Evolutionary conservation across 2,113 vertebrate species (phyloP), one percentile per base, ranked within the genome.

Genomic region (Dasypus novemcinctus): DNA sequence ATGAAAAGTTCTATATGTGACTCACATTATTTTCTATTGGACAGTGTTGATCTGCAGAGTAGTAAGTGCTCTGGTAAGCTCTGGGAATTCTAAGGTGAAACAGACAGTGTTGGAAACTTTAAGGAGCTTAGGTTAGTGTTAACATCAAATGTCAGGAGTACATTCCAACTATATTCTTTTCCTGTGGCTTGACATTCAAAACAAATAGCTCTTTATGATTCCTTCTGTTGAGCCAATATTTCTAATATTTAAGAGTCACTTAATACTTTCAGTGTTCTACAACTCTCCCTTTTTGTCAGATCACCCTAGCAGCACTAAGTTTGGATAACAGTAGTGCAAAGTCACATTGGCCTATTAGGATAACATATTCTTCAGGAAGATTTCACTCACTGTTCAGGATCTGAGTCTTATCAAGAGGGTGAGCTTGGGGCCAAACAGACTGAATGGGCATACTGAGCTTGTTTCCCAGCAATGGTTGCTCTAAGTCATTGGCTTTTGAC

Each of bases 41-140:
- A 36, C 23, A 13, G 25, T 72, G 75, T 54, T 93, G 41, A 71
- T 20, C 38, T 63, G 4, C 20, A 68, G 31, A 21, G 13, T 41
- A 43, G 33, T 25, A 87, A 93, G 27, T 27, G 17, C 8, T 25
- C 9, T 74, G 41, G 10, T 59, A 84, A 64, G 7, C 21, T 92
- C 59, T 64, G n/a, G 21, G 43, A 29, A 69, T 52, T 78, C 74
- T 68, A 86, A 63, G 41, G 49, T 83, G 74, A 89, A 94, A 91
- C 84, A 20, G 14, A 68, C 11, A 88, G 11, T 63, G 25, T 14
- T 13, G 6, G 57, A 43, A 11, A 6, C 36, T 85, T 87, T 4
- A 63, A 38, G 36, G 61, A 85, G 31, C 11, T 76, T 21, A 92
- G 36, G 38, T 96, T 29, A 90, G 66, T 36, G 43, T 23, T 85